Percentiles rank a stretch among this genome's conserved stretches.
Evolutionary conservation across 2,797 vertebrate species (phyloP).

Genomic region (Bradypodion ventrale): DNA sequence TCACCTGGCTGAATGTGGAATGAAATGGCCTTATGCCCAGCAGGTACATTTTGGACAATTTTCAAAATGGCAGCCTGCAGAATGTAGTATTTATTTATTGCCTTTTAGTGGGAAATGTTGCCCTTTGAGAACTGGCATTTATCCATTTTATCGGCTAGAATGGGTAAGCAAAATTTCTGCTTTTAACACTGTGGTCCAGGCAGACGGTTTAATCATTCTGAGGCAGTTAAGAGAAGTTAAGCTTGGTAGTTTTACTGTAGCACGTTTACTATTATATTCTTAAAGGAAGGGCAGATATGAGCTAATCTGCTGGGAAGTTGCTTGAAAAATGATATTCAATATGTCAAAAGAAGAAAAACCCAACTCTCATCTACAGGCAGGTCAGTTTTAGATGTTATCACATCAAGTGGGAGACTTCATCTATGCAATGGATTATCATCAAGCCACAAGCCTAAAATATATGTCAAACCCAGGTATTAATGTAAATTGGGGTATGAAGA

Average conservation of each 20-base stretch:
- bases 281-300: background rate
- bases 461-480: background rate
- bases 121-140: background rate
- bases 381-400: background rate
- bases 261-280: background rate
- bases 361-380: background rate
- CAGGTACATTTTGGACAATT: constrained; percentile 3
- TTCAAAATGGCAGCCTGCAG: constrained; percentile 10
- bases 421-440: background rate
- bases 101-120: background rate
- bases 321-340: background rate
- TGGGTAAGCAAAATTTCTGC: background rate
- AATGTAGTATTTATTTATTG: background rate
- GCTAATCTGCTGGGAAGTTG: background rate
- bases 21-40: background rate
- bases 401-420: background rate
- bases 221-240: background rate
- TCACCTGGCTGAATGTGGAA: background rate
- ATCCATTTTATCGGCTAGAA: constrained; percentile 6
- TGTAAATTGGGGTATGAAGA: background rate
- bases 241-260: background rate
- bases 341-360: background rate
- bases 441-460: background rate
- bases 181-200: too few species aligned
- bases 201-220: background rate